Evolutionary conservation across 1,140 invertebrate species (phyloP).

Genomic region (Chrysoperla carnea): DNA sequence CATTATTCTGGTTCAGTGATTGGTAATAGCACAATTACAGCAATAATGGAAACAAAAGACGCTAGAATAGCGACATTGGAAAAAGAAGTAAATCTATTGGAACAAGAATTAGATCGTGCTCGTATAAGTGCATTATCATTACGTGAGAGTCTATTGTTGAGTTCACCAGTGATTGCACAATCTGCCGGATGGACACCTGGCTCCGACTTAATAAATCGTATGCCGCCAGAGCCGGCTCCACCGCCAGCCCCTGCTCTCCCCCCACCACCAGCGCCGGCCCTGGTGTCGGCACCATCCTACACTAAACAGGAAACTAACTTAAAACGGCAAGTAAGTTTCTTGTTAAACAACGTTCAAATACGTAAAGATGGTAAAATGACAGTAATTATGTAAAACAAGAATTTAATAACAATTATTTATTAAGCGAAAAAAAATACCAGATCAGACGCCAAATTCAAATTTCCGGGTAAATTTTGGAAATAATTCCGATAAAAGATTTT

Average conservation of each 20-base stretch:
- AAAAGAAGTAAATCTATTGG: conserved; percentile 57
- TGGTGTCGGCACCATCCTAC: conserved; percentile 28
- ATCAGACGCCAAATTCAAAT: no score
- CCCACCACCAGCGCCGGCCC: conserved; percentile 28
- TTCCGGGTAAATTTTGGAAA: no score
- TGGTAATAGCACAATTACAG: conserved; percentile 49
- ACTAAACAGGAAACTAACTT: conserved; percentile 39
- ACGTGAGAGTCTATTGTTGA: conserved; percentile 21
- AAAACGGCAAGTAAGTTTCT: conserved; percentile 68
- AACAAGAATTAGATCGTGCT: conserved; percentile 43
- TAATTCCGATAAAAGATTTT: no score
- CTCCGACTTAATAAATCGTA: no score
- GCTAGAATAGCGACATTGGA: conserved; percentile 69
- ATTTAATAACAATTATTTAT: no score
- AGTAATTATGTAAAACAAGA: conserved; percentile 12
- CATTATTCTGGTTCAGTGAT: conserved; percentile 30
- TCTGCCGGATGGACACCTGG: conserved; percentile 2
- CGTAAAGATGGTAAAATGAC: conserved; percentile 43
- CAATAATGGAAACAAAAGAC: conserved; percentile 69
- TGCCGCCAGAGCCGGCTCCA: conserved; percentile 13
- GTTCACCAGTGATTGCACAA: conserved; percentile 11
- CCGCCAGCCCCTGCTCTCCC: conserved; percentile 25
- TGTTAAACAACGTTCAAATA: conserved; percentile 54
- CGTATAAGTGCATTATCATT: conserved; percentile 28
- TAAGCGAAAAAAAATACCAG: no score